Evolutionary conservation across 2,113 vertebrate species (phyloP).

Genomic region (Etheostoma cragini): DNA sequence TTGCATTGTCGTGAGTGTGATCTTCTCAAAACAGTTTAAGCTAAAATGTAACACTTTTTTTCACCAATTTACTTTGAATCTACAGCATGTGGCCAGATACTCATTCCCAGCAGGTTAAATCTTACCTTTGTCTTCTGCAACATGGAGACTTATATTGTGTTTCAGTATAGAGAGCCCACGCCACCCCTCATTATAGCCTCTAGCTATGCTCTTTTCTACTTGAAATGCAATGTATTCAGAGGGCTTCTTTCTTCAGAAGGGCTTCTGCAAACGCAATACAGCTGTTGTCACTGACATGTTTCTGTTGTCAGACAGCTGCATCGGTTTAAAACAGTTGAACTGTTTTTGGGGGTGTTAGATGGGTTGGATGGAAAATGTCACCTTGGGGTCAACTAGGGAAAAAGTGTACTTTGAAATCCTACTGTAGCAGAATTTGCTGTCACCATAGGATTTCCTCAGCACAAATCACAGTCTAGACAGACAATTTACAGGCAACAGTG

Average conservation of each 20-base stretch:
- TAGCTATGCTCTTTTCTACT: background rate
- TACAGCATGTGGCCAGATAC: background rate
- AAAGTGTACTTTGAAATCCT: background rate
- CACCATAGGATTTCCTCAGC: too few relatives aligned
- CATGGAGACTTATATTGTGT: background rate
- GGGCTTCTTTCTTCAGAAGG: background rate
- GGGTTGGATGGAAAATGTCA: background rate
- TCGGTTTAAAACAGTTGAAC: too few relatives aligned
- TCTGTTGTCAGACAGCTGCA: background rate
- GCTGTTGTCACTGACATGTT: background rate
- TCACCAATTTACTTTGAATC: background rate
- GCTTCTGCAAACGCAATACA: background rate
- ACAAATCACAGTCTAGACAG: too few relatives aligned
- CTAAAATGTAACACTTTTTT: background rate
- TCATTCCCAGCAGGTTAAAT: background rate
- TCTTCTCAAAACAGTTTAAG: background rate
- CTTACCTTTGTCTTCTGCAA: background rate
- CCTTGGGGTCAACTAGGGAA: background rate
- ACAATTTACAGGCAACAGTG: too few relatives aligned
- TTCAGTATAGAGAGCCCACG: background rate
- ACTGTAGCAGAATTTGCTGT: too few relatives aligned
- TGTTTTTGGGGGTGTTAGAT: background rate
- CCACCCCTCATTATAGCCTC: background rate
- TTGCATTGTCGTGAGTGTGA: background rate
- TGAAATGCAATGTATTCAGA: background rate